A percentile compares a stretch with the other conserved stretches of the same genome.
Evolutionary conservation across 2,797 vertebrate species (phyloP).

Genomic region (Rallus crepitans): DNA sequence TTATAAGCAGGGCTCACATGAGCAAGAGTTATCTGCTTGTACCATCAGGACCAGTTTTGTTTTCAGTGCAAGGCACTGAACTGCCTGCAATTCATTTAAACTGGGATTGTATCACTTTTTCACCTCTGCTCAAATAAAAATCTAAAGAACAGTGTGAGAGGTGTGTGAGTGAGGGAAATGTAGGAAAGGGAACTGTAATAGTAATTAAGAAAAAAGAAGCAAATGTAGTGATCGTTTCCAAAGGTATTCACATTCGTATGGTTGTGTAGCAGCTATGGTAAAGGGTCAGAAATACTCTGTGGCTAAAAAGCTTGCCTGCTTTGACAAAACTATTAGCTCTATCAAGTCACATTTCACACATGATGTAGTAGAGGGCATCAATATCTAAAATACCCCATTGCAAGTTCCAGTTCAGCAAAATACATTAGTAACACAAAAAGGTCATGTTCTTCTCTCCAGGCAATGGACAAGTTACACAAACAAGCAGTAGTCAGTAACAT

Average conservation of each 20-base stretch:
- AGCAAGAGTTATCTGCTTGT: background rate
- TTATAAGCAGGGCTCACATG: background rate
- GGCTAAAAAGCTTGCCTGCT: slow-evolving; percentile 3
- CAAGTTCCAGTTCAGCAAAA: slow-evolving; percentile 30
- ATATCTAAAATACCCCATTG: slow-evolving; percentile 33
- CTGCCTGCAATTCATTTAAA: background rate
- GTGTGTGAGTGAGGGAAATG: background rate
- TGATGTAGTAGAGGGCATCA: background rate
- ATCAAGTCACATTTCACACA: background rate
- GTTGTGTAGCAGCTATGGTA: slow-evolving; percentile 30
- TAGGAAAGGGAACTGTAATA: background rate
- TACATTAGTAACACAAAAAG: background rate
- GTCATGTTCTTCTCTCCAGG: background rate
- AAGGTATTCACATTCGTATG: background rate
- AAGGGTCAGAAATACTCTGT: background rate
- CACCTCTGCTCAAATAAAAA: background rate
- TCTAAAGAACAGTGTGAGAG: background rate
- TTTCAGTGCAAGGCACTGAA: background rate
- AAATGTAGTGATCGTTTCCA: background rate
- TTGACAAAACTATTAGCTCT: slow-evolving; percentile 2
- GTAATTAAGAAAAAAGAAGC: background rate
- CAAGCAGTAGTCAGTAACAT: too few relatives aligned
- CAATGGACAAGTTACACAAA: background rate
- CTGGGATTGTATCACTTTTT: background rate
- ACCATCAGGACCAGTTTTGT: background rate